Evolutionary conservation across 1,140 invertebrate species (phyloP), one percentile per base, ranked within the genome.

Genomic region (Scaptomyza hsui): DNA sequence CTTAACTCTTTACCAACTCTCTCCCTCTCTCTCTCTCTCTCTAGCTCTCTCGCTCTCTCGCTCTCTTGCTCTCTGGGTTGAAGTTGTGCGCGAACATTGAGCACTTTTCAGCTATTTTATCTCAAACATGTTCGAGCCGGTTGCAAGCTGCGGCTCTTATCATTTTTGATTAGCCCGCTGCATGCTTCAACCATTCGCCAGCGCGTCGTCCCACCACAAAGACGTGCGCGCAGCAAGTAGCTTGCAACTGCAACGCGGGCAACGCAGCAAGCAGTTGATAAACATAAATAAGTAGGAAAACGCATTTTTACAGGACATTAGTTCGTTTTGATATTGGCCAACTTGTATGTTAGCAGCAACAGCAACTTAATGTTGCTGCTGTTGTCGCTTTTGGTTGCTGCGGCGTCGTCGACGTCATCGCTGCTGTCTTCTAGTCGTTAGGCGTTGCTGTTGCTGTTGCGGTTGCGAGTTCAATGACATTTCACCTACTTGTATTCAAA

Each of bases 401-500:
- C 9, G 7, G 48, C 51, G 26, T 10, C 26, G 16, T 26, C 55
- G 39, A 6, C 57, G 24, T 35, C 55, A 35, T 45, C 21, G 52
- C 13, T 35, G 52, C 62, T 57, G 48, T 24, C 44, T 37, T 42
- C 35, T 60, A 60, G 35, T 49, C 13, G 35, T 26, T 60, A 18
- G 18, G 21, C 19, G 56, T 21, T 35, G 55, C 42, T 9, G 49
- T 49, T 41, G 47, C 19, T 37, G 55, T 55, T 68, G 69, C 18
- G 52, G 80, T 75, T 72, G 82, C 78, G 83, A 88, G 83, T 89
- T 89, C 83, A 89, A 82, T 77, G 83, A 89, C 83, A 79, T 72
- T 88, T 89, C 83, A 88, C 83, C 83, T 88, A 89, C 82, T 89
- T 89, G 75, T 75, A 72, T 72, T 78, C 59, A 72, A 86, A 85